Percentiles rank a stretch among this genome's conserved stretches.
Evolutionary conservation across 2,888 invertebrate genomes (phyloP).

Genomic region (Cryptus armator): DNA sequence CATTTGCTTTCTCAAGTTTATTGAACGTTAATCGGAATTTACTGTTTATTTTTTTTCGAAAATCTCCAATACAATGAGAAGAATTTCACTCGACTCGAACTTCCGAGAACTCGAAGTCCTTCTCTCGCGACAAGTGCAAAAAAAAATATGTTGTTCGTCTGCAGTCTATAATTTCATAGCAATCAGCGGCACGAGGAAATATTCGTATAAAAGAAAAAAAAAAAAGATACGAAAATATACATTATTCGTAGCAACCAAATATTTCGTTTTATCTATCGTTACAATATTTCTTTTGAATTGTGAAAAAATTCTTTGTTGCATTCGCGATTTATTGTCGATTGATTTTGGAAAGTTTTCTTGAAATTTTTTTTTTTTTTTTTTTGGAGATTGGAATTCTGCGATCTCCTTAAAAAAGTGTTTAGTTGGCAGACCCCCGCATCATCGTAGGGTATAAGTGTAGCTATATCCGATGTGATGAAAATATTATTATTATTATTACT

Average conservation of each 20-base stretch:
- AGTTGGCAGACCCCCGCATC: conserved; percentile 35
- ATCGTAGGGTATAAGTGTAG: conserved; percentile 50
- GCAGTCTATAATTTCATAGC: too few relatives aligned
- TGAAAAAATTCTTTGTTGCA: neutral
- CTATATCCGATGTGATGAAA: conserved; percentile 49
- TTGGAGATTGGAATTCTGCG: neutral
- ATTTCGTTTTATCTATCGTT: conserved; percentile 1
- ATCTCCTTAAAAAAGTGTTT: neutral
- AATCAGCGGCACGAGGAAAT: neutral
- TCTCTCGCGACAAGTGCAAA: too few relatives aligned
- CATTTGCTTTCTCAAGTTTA: too few relatives aligned
- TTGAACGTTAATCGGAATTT: too few relatives aligned
- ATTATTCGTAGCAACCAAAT: neutral
- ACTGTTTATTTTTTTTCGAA: too few relatives aligned
- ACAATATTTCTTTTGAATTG: neutral
- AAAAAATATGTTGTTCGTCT: too few relatives aligned
- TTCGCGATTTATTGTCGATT: neutral
- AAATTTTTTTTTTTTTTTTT: neutral
- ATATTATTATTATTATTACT: conserved; percentile 48
- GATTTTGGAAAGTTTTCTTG: neutral
- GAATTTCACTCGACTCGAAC: too few relatives aligned
- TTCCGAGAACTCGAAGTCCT: too few relatives aligned
- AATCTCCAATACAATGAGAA: too few relatives aligned
- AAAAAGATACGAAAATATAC: neutral
- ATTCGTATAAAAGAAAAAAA: neutral